phyloP scores from a whole-genome alignment of 2,113 vertebrate genomes.

The Phodopus roborovskii region DNA sequence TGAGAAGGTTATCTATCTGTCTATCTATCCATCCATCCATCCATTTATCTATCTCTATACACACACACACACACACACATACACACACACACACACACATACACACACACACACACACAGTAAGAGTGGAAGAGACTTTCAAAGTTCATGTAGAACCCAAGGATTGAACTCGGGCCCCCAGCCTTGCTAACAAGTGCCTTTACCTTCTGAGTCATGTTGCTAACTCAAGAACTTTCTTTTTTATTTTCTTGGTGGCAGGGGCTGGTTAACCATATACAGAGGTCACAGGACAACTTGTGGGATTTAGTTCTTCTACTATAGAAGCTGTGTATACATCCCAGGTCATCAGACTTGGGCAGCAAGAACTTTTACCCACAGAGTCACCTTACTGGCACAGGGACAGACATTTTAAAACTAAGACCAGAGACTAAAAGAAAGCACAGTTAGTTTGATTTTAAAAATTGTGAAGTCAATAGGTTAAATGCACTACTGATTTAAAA shows the following conservation, averaged over 20 bases:
- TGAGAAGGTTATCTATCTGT: neutral
- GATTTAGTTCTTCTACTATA: neutral
- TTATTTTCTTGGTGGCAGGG: neutral
- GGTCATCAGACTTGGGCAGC: neutral
- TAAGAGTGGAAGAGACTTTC: neutral
- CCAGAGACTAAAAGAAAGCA: constrained; percentile 13
- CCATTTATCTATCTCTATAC: no score
- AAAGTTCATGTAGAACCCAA: neutral
- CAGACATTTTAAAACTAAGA: constrained; percentile 6
- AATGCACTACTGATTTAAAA: neutral
- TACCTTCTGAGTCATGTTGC: neutral
- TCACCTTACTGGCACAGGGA: neutral
- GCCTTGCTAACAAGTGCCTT: neutral
- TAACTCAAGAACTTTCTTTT: neutral
- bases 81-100: no score
- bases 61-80: no score
- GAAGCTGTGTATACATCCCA: neutral
- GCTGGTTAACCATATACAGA: neutral
- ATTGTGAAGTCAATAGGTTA: neutral
- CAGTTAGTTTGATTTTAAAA: constrained; percentile 22
- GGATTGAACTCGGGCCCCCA: neutral
- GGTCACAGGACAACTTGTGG: neutral
- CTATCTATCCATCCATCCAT: no score
- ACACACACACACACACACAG: no score
- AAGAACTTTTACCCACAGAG: neutral